These are phyloP conservation scores for Parapristionchus giblindavisi DNA, from an alignment of 2,888 invertebrate genomes.

Conservation along the genomic window DNA sequence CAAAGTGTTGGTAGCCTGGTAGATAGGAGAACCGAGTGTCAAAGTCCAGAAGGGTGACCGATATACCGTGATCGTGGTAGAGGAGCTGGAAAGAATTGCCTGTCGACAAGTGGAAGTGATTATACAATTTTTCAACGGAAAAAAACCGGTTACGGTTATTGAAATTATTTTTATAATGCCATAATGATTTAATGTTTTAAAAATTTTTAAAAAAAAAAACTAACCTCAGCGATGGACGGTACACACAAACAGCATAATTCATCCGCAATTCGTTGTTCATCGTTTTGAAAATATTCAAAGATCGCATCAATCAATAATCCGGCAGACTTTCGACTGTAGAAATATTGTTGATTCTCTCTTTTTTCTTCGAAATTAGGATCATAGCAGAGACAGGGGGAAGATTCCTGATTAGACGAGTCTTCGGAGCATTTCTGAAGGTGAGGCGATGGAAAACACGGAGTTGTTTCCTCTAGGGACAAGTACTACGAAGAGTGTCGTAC, in stretches of 20 bases:
- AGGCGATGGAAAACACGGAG: too few relatives aligned
- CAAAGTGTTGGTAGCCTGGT: conserved; percentile 29
- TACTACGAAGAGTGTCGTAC: too few relatives aligned
- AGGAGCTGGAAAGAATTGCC: conserved; percentile 17
- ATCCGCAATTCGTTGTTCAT: not conserved
- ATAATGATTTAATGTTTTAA: too few relatives aligned
- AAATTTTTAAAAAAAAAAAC: not conserved
- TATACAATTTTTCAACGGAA: not conserved
- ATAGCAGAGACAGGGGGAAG: conserved; percentile 20
- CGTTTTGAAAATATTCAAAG: conserved; percentile 33
- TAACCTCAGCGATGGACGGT: conserved; percentile 37
- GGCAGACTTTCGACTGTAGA: conserved; percentile 35
- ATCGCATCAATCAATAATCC: conserved; percentile 28
- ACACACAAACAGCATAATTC: conserved; percentile 33
- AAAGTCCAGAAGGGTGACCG: conserved; percentile 37
- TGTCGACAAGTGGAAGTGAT: not conserved
- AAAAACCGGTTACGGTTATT: too few relatives aligned
- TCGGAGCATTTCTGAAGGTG: too few relatives aligned
- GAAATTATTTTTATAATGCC: too few relatives aligned
- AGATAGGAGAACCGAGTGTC: conserved; percentile 35
- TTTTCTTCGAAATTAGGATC: conserved; percentile 26
- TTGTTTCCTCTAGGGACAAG: too few relatives aligned
- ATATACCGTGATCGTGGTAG: conserved; percentile 31
- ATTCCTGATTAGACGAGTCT: too few relatives aligned
- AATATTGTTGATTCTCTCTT: conserved; percentile 29